phyloP scores from a whole-genome alignment of 2,888 invertebrate genomes.

The Mayetiola destructor region DNA sequence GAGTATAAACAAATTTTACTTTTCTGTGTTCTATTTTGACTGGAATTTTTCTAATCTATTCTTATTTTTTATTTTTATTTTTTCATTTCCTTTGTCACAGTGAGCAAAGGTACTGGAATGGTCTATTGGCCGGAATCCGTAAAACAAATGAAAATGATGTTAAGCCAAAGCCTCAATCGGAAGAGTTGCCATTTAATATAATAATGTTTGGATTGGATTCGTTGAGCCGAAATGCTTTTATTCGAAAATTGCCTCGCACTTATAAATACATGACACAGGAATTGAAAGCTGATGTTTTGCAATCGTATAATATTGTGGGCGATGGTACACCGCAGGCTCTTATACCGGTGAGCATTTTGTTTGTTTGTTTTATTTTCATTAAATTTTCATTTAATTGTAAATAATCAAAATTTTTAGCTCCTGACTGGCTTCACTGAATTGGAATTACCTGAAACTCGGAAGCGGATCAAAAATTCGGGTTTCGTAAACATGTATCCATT shows the following conservation, averaged over 20 bases:
- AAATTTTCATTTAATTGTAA: too few species aligned
- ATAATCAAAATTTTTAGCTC: too few species aligned
- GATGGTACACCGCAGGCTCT: conserved; percentile 79
- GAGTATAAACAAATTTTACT: conserved; percentile 5
- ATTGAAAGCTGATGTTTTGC: conserved; percentile 47
- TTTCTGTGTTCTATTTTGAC: not conserved
- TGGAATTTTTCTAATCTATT: not conserved
- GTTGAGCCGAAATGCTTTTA: conserved; percentile 66
- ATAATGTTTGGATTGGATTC: conserved; percentile 84
- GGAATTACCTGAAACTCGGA: conserved; percentile 77
- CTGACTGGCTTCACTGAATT: conserved; percentile 70
- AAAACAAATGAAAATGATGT: not conserved
- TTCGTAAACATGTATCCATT: conserved; percentile 68
- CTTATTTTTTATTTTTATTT: conserved; percentile 1
- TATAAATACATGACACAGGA: conserved; percentile 50
- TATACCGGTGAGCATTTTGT: too few species aligned
- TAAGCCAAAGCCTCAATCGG: not conserved
- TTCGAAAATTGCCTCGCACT: conserved; percentile 60
- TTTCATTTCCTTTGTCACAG: not conserved
- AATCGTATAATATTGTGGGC: conserved; percentile 73
- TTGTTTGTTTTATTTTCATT: not conserved
- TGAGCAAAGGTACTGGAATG: not conserved
- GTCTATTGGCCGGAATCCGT: not conserved
- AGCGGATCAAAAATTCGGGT: conserved; percentile 45
- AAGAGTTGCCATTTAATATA: conserved; percentile 41